Evolutionary conservation across 1,140 invertebrate species (phyloP).

Genomic region (Thaumetopoea pityocampa): DNA sequence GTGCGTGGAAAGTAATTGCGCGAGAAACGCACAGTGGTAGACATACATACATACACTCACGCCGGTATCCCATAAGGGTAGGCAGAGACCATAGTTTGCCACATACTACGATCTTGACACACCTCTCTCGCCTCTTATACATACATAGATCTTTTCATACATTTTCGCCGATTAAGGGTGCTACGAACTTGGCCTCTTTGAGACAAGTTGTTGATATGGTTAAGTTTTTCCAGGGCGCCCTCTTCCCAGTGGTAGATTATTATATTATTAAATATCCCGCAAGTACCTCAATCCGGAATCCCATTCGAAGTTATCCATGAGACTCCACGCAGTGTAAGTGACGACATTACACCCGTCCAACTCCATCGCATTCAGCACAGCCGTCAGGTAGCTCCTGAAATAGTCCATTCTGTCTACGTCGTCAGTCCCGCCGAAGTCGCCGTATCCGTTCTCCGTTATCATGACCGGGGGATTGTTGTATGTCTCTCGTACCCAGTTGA

Average conservation of each 20-base stretch:
- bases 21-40: too few species aligned
- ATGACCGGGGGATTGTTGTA: slow-evolving; percentile 47
- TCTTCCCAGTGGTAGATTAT: background rate
- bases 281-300: slow-evolving; percentile 32
- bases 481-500: slow-evolving; percentile 51
- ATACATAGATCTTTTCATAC: too few species aligned
- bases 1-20: too few species aligned
- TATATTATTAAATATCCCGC: background rate
- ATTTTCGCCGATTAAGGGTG: too few species aligned
- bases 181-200: too few species aligned
- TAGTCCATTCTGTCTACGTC: slow-evolving; percentile 74
- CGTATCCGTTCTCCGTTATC: slow-evolving; percentile 71
- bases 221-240: background rate
- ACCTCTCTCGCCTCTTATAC: too few species aligned
- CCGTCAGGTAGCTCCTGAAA: slow-evolving; percentile 77
- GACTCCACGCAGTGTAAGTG: slow-evolving; percentile 44
- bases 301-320: slow-evolving; percentile 65
- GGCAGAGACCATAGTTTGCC: too few species aligned
- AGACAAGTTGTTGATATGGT: too few species aligned
- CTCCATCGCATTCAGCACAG: slow-evolving; percentile 46
- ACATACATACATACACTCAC: too few species aligned
- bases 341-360: slow-evolving; percentile 40
- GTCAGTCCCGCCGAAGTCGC: slow-evolving; percentile 68
- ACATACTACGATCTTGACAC: too few species aligned
- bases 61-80: too few species aligned